Conservation (phyloP, 2,888 invertebrate genomes). For the Eurois occulta region DNA sequence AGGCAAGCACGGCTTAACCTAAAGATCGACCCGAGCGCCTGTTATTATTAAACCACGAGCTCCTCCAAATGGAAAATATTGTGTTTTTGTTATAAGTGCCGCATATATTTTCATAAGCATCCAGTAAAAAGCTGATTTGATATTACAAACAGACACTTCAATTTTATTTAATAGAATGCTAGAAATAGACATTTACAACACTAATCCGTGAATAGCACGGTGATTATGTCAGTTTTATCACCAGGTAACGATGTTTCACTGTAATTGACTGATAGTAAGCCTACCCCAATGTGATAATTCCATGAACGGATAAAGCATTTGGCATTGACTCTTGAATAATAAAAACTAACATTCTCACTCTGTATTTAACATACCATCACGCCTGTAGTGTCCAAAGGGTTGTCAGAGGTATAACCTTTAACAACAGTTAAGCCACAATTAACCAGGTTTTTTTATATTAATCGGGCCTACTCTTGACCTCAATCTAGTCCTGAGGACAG, state of each 20-base stretch:
- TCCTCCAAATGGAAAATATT: no score
- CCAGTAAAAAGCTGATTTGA: no score
- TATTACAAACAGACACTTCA: no score
- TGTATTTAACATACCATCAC: background rate
- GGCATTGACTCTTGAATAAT: background rate
- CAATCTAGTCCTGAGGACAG: no score
- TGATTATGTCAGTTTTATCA: slow-evolving; percentile 8
- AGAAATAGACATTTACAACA: slow-evolving; percentile 9
- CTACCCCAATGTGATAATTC: slow-evolving; percentile 1
- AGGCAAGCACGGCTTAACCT: no score
- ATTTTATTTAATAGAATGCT: background rate
- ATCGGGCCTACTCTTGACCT: no score
- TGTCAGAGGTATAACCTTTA: background rate
- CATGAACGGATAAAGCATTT: background rate
- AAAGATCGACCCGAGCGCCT: no score
- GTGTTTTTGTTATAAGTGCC: no score
- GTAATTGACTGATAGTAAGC: background rate
- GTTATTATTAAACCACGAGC: no score
- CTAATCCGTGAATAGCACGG: background rate
- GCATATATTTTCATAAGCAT: no score
- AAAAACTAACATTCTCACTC: background rate
- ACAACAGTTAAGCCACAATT: background rate
- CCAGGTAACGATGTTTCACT: background rate
- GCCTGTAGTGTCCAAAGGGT: background rate
- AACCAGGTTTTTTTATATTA: no score